A percentile compares a stretch with the other conserved stretches of the same genome.
Evolutionary conservation across 2,113 vertebrate genomes (phyloP).

Genomic region (Stomatorhinus ivindoensis): DNA sequence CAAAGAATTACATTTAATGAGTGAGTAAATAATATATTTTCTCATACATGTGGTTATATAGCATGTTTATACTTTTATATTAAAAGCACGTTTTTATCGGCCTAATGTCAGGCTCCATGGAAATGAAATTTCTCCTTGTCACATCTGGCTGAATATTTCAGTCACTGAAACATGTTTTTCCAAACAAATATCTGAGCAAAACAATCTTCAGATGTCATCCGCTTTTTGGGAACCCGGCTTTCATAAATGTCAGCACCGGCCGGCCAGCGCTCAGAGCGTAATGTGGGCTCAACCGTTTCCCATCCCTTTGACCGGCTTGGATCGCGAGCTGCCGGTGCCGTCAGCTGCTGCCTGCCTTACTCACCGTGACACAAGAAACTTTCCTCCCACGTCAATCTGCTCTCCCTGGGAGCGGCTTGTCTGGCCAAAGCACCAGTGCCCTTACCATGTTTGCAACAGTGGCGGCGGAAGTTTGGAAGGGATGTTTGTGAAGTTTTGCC

Average conservation of each 20-base stretch:
- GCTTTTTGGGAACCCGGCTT: not conserved
- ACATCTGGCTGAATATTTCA: not conserved
- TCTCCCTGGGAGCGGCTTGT: not conserved
- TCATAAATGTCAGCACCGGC: not conserved
- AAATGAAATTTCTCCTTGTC: not conserved
- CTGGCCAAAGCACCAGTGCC: not conserved
- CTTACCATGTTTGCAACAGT: not conserved
- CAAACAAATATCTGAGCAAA: not conserved
- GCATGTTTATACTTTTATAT: not conserved
- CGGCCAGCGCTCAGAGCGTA: not conserved
- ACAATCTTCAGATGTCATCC: not conserved
- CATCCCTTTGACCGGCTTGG: not conserved
- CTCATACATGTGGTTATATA: not conserved
- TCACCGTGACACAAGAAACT: conserved; percentile 4
- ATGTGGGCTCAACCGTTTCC: not conserved
- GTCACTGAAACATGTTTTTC: not conserved
- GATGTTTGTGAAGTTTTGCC: not conserved
- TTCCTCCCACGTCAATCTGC: conserved; percentile 17
- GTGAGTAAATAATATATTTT: not conserved
- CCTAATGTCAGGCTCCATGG: not conserved
- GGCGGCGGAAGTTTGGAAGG: not conserved
- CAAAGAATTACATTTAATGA: not conserved
- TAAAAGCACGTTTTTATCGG: not conserved
- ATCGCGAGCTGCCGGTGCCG: not conserved
- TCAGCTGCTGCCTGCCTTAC: conserved; percentile 3